phyloP scores from a whole-genome alignment of 2,888 invertebrate species.

The Eupithecia subumbrata region DNA sequence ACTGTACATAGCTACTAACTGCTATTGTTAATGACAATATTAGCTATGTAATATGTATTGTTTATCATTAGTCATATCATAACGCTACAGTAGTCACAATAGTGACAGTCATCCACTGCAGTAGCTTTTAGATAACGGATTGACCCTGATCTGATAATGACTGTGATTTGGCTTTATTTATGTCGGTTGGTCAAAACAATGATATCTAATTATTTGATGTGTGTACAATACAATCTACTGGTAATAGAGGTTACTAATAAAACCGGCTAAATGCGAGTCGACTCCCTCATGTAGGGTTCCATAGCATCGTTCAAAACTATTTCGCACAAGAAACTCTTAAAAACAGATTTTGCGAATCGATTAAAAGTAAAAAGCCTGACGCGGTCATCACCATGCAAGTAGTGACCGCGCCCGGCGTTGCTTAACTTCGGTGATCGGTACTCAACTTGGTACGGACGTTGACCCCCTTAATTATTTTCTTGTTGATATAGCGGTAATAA shows the following conservation, averaged over 20 bases:
- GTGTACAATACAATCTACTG: not conserved
- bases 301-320: too few relatives aligned
- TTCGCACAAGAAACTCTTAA: too few relatives aligned
- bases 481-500: too few relatives aligned
- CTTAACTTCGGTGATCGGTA: too few relatives aligned
- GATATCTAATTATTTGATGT: not conserved
- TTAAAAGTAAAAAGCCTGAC: too few relatives aligned
- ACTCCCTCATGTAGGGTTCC: too few relatives aligned
- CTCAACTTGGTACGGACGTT: too few relatives aligned
- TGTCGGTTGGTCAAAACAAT: not conserved
- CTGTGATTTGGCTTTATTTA: not conserved
- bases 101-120: not conserved
- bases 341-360: too few relatives aligned
- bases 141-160: not conserved
- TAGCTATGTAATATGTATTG: not conserved
- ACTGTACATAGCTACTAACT: not conserved
- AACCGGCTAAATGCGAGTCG: too few relatives aligned
- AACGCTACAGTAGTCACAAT: not conserved
- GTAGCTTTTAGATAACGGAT: conserved; percentile 7
- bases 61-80: not conserved
- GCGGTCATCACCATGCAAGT: too few relatives aligned
- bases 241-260: not conserved
- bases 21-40: not conserved
- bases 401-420: too few relatives aligned
- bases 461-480: too few relatives aligned